These are phyloP conservation scores for Oreochromis spilurus DNA, from an alignment of 2,113 vertebrate genomes.

Conservation along the genomic window DNA sequence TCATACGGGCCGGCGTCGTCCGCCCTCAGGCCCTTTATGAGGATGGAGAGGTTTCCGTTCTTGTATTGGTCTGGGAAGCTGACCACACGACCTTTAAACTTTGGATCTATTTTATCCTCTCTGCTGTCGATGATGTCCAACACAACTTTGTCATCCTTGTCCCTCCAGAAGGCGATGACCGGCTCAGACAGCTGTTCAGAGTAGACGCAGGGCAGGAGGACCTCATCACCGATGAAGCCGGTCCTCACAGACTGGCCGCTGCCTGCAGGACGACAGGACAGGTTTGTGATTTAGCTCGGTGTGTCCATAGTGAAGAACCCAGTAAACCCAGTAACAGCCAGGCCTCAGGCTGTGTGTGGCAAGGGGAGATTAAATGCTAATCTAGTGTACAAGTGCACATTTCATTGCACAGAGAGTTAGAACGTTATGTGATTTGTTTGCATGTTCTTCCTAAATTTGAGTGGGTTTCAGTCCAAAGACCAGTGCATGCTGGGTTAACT, in stretches of 20 bases:
- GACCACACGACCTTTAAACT: fast-evolving
- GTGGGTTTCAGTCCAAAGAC: background rate
- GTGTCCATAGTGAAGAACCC: no score
- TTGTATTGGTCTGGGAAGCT: background rate
- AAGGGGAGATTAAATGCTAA: background rate
- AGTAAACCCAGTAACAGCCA: no score
- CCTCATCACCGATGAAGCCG: no score
- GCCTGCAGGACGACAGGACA: no score
- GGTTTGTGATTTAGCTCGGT: no score
- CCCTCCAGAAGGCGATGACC: no score
- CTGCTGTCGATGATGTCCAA: no score
- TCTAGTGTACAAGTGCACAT: background rate
- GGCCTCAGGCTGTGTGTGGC: no score
- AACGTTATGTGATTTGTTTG: background rate
- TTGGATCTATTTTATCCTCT: fast-evolving
- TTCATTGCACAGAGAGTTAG: background rate
- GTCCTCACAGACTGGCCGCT: no score
- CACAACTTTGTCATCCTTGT: background rate
- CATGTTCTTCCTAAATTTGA: background rate
- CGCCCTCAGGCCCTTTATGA: background rate
- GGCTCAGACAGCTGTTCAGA: no score
- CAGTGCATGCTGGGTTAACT: background rate
- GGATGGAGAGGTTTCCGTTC: background rate
- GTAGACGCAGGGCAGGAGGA: no score
- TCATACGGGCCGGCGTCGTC: fast-evolving